These are phyloP conservation scores for Noctua comes DNA, from an alignment of 2,888 invertebrate genomes.

Conservation along the genomic window DNA sequence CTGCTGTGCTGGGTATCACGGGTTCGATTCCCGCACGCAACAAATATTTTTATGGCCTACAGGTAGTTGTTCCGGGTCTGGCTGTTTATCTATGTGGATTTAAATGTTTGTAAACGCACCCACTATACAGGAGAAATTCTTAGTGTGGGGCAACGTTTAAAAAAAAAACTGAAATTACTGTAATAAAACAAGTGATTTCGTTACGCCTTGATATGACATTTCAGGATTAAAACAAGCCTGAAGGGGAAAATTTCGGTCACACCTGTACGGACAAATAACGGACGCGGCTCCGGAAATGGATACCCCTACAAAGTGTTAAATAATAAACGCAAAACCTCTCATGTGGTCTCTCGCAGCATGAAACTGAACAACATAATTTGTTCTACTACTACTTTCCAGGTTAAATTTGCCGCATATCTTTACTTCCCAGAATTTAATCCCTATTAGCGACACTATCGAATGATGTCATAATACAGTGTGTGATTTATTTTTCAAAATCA, in stretches of 20 bases:
- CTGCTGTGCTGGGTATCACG: too few species aligned
- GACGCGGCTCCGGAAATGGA: background rate
- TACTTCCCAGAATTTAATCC: too few species aligned
- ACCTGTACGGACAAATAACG: background rate
- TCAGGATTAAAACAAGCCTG: conserved; percentile 44
- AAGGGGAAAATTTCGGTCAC: conserved; percentile 39
- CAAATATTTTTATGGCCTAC: too few species aligned
- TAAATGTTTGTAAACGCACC: background rate
- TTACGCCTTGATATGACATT: background rate
- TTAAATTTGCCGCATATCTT: too few species aligned
- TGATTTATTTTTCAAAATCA: too few species aligned
- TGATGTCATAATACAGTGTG: too few species aligned
- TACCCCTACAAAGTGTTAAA: background rate
- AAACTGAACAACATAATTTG: background rate
- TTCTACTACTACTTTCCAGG: background rate
- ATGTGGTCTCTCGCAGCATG: background rate
- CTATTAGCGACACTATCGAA: too few species aligned
- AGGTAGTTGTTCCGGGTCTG: background rate
- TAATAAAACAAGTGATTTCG: background rate
- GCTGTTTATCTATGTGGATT: background rate
- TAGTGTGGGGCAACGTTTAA: too few species aligned
- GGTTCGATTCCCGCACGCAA: too few species aligned
- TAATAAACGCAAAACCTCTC: background rate
- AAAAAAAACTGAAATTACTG: background rate
- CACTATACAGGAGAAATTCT: background rate